Base-by-base conservation (phyloP, 2,888 invertebrate species). In the Brachycybe producta region DNA sequence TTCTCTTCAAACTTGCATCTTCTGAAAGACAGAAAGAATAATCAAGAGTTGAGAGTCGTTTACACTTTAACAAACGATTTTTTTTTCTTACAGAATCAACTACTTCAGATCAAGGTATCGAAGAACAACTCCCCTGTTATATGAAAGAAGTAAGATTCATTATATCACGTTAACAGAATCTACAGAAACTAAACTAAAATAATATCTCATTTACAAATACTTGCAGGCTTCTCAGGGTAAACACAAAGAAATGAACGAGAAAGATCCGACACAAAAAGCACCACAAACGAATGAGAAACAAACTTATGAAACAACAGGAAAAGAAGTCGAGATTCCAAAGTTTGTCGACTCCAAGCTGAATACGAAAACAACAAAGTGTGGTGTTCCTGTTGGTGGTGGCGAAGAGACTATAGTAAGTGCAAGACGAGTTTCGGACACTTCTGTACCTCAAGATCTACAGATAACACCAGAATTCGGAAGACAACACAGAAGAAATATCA, bases 251-350 rank as follows among this genome's bases (percentile, higher is more conserved):
- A n/a, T n/a, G n/a, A n/a, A n/a, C n/a, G n/a, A n/a, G n/a, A n/a
- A n/a, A n/a, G n/a, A n/a, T n/a, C n/a, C 8, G 13, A 30, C 8
- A 30, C 30, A 30, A 11, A 30, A 8, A 30, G 30, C 30, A 30
- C n/a, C n/a, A n/a, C n/a, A n/a, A n/a, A n/a, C n/a, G n/a, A n/a
- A n/a, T n/a, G n/a, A n/a, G n/a, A n/a, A n/a, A n/a, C n/a, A n/a
- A n/a, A n/a, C n/a, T n/a, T n/a, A n/a, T n/a, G n/a, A 51, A 51
- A 45, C 38, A 45, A 19, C 36, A 42, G 11, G 51, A 51, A 27
- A n/a, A 45, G 27, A 51, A 51, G 32, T 30, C 36, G 13, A 45
- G 45, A 45, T 13, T 51, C n/a, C 36, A 30, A 32, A 7, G 42
- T 5, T 39, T 51, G 38, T 51, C 44, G 51, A 36, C 27, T 28